These are phyloP conservation scores for Tinea trinotella DNA, from an alignment of 2,888 invertebrate genomes.

Conservation along the genomic window DNA sequence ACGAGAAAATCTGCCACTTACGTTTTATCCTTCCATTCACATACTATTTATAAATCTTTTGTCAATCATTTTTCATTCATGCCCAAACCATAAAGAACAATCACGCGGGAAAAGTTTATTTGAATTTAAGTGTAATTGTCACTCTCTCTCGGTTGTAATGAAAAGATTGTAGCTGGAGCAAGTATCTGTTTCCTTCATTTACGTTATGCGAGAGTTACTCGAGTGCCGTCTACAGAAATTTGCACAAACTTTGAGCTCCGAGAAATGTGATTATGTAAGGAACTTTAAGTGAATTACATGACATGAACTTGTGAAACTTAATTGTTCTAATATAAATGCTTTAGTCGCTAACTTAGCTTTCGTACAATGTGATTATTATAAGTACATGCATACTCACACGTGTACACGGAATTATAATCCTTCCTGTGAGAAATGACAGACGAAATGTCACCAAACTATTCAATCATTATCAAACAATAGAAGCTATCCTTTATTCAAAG, in stretches of 20 bases:
- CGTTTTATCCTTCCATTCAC: too few relatives aligned
- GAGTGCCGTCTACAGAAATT: constrained; percentile 17
- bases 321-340: constrained; percentile 57
- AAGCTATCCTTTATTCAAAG: too few relatives aligned
- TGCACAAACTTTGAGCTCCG: constrained; percentile 37
- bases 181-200: constrained; percentile 39
- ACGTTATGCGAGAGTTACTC: constrained; percentile 26
- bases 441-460: neutral
- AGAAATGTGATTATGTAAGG: constrained; percentile 55
- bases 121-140: constrained; percentile 15
- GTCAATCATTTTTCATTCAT: neutral
- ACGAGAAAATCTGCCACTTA: too few relatives aligned
- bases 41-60: too few relatives aligned
- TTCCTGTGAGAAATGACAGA: neutral
- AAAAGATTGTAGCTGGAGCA: constrained; percentile 22
- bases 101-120: neutral
- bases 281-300: constrained; percentile 60
- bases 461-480: too few relatives aligned
- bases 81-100: too few relatives aligned
- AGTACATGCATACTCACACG: neutral
- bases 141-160: constrained; percentile 11
- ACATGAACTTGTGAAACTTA: constrained; percentile 55
- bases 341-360: constrained; percentile 48
- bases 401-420: neutral
- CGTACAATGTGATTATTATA: constrained; percentile 33